These are phyloP conservation scores for Stomatorhinus ivindoensis DNA, from an alignment of 2,113 vertebrate species.

Conservation along the genomic window DNA sequence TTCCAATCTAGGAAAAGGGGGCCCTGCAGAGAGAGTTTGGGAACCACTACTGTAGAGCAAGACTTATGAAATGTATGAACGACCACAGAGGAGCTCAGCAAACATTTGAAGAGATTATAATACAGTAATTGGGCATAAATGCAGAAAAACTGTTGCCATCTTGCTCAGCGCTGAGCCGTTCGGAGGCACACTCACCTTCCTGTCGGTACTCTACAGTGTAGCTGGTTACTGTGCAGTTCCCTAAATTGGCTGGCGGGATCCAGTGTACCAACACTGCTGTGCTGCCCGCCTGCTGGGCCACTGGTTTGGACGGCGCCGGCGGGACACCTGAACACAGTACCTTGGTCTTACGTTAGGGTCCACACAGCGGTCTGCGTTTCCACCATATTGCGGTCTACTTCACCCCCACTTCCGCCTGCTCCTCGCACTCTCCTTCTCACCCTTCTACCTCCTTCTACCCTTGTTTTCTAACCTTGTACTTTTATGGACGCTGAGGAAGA, in stretches of 20 bases:
- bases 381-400: neutral
- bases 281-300: slow-evolving; percentile 89
- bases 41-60: neutral
- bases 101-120: neutral
- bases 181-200: slow-evolving; percentile 65
- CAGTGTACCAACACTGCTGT: slow-evolving; percentile 87
- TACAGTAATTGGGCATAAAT: neutral
- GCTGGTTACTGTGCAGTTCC: slow-evolving; percentile 84
- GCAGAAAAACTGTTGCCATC: neutral
- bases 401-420: neutral
- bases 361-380: neutral
- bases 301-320: slow-evolving; percentile 80
- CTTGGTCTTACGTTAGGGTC: neutral
- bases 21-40: too few relatives aligned
- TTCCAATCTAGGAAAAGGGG: too few relatives aligned
- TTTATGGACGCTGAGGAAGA: slow-evolving; percentile 91
- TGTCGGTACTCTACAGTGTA: slow-evolving; percentile 93
- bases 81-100: neutral
- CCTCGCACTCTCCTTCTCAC: neutral
- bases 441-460: neutral
- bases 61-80: neutral
- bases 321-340: slow-evolving; percentile 68
- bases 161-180: neutral
- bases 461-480: slow-evolving; percentile 79
- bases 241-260: slow-evolving; percentile 80